phyloP scores from a whole-genome alignment of 2,113 vertebrate genomes.

The Otolemur garnettii region DNA sequence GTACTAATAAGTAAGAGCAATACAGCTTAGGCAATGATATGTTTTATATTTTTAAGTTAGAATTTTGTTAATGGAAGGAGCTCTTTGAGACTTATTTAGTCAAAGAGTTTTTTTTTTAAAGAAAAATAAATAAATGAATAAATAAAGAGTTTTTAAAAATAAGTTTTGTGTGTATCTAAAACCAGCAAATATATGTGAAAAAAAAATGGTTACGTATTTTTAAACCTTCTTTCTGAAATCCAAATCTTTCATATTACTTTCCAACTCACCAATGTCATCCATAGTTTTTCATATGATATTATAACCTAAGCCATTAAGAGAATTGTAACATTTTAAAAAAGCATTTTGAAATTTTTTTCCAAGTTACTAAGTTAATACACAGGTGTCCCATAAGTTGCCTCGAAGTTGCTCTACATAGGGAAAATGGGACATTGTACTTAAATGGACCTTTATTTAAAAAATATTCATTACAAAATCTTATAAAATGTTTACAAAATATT shows the following conservation, averaged over 20 bases:
- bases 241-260: not conserved
- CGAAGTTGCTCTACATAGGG: too few species aligned
- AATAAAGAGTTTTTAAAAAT: not conserved
- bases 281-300: not conserved
- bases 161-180: not conserved
- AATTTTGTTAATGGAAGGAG: conserved; percentile 10
- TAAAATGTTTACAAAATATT: too few species aligned
- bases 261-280: not conserved
- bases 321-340: conserved; percentile 17
- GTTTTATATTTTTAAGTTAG: conserved; percentile 29
- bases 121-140: not conserved
- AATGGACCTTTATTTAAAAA: too few species aligned
- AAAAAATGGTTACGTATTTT: not conserved
- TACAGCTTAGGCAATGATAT: not conserved
- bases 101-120: not conserved
- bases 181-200: not conserved
- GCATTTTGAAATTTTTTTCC: conserved; percentile 18
- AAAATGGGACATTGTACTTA: too few species aligned
- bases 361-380: not conserved
- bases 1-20: not conserved
- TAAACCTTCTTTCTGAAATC: not conserved
- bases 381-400: too few species aligned
- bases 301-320: not conserved
- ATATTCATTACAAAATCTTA: too few species aligned
- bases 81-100: not conserved